These are phyloP conservation scores for Ophiothrix spiculata DNA, from an alignment of 35 echinoderm and acorn worm genomes.

Conservation along the genomic window DNA sequence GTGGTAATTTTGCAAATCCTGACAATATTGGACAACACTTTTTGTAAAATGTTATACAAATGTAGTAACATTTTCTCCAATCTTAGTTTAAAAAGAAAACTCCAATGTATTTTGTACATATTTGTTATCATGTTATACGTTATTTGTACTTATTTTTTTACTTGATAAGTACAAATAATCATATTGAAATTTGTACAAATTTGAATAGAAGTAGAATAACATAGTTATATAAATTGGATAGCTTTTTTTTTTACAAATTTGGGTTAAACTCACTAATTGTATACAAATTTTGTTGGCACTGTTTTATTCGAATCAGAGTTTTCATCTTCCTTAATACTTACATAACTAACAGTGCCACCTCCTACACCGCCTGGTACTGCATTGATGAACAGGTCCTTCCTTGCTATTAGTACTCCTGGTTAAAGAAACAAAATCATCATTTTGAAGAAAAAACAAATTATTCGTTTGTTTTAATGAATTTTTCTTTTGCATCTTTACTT, in stretches of 20 bases:
- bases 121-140: constrained; percentile 82
- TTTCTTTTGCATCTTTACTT: too few species aligned
- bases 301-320: not conserved
- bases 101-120: constrained; percentile 72
- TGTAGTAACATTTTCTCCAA: too few species aligned
- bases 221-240: not conserved
- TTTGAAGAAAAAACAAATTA: too few species aligned
- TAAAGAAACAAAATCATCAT: too few species aligned
- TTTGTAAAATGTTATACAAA: too few species aligned
- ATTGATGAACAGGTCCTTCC: constrained; percentile 81
- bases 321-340: constrained; percentile 47
- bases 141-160: constrained; percentile 74
- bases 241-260: not conserved
- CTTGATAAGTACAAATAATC: constrained; percentile 57
- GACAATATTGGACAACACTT: too few species aligned
- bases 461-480: too few species aligned
- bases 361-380: constrained; percentile 62
- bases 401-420: constrained; percentile 97
- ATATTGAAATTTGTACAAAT: constrained; percentile 62
- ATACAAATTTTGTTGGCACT: not conserved
- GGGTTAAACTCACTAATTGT: not conserved
- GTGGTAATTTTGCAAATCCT: too few species aligned
- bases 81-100: constrained; percentile 79
- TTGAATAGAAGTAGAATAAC: not conserved
- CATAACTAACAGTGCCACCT: constrained; percentile 87